Conservation (phyloP, 2,888 invertebrate genomes). For the Alitta virens region DNA sequence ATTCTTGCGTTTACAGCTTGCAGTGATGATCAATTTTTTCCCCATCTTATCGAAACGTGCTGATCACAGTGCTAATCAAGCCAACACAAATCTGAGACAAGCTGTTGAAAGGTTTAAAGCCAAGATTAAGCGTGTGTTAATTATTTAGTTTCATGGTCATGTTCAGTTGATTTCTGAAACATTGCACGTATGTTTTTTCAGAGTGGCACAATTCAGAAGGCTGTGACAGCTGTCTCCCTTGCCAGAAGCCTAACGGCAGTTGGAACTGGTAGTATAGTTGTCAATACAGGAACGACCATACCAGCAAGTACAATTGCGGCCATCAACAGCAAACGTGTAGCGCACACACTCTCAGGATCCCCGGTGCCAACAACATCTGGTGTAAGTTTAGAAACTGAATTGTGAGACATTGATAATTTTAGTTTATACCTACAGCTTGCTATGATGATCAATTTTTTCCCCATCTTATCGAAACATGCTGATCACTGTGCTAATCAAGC, state of each 20-base stretch:
- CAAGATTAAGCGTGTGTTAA: too few relatives aligned
- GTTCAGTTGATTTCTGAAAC: too few relatives aligned
- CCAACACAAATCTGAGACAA: slow-evolving; percentile 12
- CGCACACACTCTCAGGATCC: slow-evolving; percentile 25
- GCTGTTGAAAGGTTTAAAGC: background rate
- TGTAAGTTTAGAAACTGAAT: too few relatives aligned
- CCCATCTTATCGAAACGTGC: slow-evolving; percentile 12
- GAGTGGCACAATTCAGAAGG: slow-evolving; percentile 35
- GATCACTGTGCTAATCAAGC: slow-evolving; percentile 8
- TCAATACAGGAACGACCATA: slow-evolving; percentile 33
- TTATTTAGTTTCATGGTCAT: too few relatives aligned
- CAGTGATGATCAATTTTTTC: slow-evolving; percentile 10
- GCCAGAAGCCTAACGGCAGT: slow-evolving; percentile 30
- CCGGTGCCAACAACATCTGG: slow-evolving; percentile 1
- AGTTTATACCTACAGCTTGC: background rate
- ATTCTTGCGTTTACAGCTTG: background rate
- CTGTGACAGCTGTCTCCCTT: slow-evolving; percentile 37
- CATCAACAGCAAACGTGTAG: slow-evolving; percentile 37
- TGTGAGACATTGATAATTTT: too few relatives aligned
- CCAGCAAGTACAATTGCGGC: slow-evolving; percentile 35
- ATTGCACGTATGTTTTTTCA: too few relatives aligned
- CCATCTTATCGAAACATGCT: slow-evolving; percentile 8
- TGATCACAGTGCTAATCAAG: slow-evolving; percentile 8
- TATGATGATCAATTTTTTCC: slow-evolving; percentile 12
- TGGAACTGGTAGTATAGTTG: slow-evolving; percentile 39